Conservation (phyloP, 1,140 invertebrate species). For the Drosophila oshimai region DNA sequence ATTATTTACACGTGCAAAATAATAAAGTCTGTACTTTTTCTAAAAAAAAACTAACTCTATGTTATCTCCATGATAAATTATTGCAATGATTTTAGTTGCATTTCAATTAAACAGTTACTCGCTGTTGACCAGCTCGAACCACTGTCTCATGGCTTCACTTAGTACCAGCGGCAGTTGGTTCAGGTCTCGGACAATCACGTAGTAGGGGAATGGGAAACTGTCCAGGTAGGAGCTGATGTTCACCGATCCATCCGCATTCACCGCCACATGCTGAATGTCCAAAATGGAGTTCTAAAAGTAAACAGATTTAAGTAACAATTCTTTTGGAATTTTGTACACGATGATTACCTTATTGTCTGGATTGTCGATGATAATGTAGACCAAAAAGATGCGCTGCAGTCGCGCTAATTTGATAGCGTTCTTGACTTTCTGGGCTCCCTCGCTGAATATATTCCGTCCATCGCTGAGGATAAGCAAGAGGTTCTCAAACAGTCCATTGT, state of each 20-base stretch:
- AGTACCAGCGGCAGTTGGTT: slow-evolving; percentile 93
- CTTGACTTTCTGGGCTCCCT: slow-evolving; percentile 90
- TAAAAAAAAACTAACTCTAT: background rate
- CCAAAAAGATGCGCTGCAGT: slow-evolving; percentile 93
- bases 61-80: background rate
- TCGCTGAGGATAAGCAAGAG: slow-evolving; percentile 96
- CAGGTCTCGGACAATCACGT: slow-evolving; percentile 95
- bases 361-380: slow-evolving; percentile 98
- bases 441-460: slow-evolving; percentile 95
- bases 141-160: slow-evolving; percentile 97
- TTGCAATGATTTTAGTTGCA: no score
- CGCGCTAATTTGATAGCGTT: slow-evolving; percentile 91
- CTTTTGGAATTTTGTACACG: background rate
- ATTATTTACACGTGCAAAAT: no score
- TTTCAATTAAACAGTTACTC: no score
- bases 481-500: slow-evolving; percentile 89
- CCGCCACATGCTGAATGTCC: slow-evolving; percentile 92
- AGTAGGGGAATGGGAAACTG: slow-evolving; percentile 99
- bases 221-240: slow-evolving; percentile 91
- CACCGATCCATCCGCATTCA: slow-evolving; percentile 86
- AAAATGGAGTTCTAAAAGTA: slow-evolving; percentile 92
- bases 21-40: no score
- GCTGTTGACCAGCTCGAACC: slow-evolving; percentile 94
- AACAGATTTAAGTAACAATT: background rate
- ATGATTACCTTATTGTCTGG: slow-evolving; percentile 93